Evolutionary conservation across 1,140 invertebrate genomes (phyloP).

Genomic region (Helicorthomorpha holstii): DNA sequence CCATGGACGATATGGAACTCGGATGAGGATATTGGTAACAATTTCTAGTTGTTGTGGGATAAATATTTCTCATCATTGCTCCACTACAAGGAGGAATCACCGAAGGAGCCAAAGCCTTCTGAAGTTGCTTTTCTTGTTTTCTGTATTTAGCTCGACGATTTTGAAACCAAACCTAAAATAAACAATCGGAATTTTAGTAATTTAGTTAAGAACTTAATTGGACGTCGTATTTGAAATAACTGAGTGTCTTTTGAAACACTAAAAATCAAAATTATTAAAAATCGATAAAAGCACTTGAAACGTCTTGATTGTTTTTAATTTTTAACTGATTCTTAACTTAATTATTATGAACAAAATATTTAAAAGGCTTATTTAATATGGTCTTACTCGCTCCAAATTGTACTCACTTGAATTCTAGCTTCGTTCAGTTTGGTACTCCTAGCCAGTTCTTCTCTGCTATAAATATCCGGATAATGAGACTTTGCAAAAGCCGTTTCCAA

Average conservation of each 20-base stretch:
- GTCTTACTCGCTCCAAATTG: neutral
- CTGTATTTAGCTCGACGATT: slow-evolving; percentile 93
- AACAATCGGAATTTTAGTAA: slow-evolving; percentile 5
- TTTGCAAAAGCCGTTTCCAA: slow-evolving; percentile 98
- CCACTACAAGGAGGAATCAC: slow-evolving; percentile 72
- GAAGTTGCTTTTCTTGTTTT: slow-evolving; percentile 94
- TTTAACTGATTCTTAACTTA: neutral
- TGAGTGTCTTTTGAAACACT: neutral
- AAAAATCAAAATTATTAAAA: neutral
- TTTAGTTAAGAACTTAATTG: too few relatives aligned
- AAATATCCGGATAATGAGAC: slow-evolving; percentile 99
- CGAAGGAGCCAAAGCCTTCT: slow-evolving; percentile 59
- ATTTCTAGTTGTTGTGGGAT: slow-evolving; percentile 43
- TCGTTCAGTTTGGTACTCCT: slow-evolving; percentile 99
- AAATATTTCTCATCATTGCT: slow-evolving; percentile 93
- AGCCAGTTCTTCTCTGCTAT: slow-evolving; percentile 96
- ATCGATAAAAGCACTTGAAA: neutral
- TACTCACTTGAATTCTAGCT: slow-evolving; percentile 97
- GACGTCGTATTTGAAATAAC: neutral
- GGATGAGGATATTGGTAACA: slow-evolving; percentile 87
- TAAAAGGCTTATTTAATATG: neutral
- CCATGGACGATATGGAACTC: slow-evolving; percentile 51
- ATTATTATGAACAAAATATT: neutral
- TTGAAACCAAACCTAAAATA: slow-evolving; percentile 83
- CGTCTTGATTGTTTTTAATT: neutral